Percentiles rank a stretch among this genome's conserved stretches.
Evolutionary conservation across 2,888 invertebrate species (phyloP).

Genomic region (Dryomyza anilis): DNA sequence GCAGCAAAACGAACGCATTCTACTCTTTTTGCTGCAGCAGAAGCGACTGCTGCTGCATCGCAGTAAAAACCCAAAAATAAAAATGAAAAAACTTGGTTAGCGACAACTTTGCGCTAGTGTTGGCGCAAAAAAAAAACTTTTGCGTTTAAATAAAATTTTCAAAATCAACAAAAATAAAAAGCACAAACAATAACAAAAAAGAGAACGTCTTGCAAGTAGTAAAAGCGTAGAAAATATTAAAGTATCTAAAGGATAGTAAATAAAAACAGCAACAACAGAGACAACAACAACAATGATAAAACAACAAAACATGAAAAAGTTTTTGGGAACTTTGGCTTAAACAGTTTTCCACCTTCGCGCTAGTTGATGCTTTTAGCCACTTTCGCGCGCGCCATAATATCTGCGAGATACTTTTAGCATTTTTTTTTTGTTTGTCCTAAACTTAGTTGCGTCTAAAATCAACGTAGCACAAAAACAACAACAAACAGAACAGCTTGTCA

Average conservation of each 20-base stretch:
- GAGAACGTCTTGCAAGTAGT: too few species aligned
- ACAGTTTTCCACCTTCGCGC: too few species aligned
- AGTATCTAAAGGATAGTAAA: not conserved
- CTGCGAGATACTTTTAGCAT: too few species aligned
- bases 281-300: not conserved
- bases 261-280: not conserved
- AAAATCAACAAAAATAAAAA: not conserved
- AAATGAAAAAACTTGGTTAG: not conserved
- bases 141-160: conserved; percentile 12
- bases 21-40: not conserved
- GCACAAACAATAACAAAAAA: too few species aligned
- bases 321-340: not conserved
- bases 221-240: not conserved
- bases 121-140: not conserved
- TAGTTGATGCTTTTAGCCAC: too few species aligned
- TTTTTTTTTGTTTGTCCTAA: too few species aligned
- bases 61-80: not conserved
- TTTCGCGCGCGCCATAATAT: too few species aligned
- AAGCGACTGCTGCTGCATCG: not conserved
- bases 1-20: not conserved
- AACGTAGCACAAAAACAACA: not conserved
- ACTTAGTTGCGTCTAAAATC: not conserved
- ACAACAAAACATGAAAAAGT: not conserved
- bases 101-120: not conserved
- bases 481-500: not conserved